A percentile compares a stretch with the other conserved stretches of the same genome.
phyloP scores from a whole-genome alignment of 2,888 invertebrate species.

The Neria commutata region DNA sequence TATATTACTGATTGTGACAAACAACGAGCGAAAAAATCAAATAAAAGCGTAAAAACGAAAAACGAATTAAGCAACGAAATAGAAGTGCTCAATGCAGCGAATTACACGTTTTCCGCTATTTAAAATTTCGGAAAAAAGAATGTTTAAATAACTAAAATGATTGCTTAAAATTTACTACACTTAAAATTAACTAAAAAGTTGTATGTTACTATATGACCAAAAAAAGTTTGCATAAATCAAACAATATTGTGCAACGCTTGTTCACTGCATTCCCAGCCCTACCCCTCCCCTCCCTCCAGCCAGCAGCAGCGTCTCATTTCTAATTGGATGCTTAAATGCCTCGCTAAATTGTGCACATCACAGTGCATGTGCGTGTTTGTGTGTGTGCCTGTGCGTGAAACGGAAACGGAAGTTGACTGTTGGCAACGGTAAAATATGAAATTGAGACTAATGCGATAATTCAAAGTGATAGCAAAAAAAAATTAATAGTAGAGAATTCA shows the following conservation, averaged over 20 bases:
- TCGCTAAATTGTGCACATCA: no score
- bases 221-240: not conserved
- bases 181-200: no score
- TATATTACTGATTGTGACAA: slow-evolving; percentile 23
- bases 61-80: slow-evolving; percentile 8
- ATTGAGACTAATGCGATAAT: not conserved
- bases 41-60: slow-evolving; percentile 5
- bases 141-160: not conserved
- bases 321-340: not conserved
- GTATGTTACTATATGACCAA: no score
- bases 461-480: not conserved
- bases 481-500: not conserved
- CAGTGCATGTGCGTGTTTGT: no score
- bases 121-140: not conserved
- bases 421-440: slow-evolving; percentile 8
- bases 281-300: not conserved
- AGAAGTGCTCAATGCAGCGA: no score
- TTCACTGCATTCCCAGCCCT: not conserved
- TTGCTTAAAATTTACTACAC: no score
- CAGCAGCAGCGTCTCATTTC: not conserved
- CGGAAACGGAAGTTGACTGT: slow-evolving; percentile 24
- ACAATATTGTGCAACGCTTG: not conserved
- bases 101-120: no score
- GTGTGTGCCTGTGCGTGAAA: slow-evolving; percentile 7
- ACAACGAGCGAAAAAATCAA: slow-evolving; percentile 32